These are phyloP conservation scores for Melipona quadrifasciata DNA, from an alignment of 1,140 invertebrate species.

Conservation along the genomic window DNA sequence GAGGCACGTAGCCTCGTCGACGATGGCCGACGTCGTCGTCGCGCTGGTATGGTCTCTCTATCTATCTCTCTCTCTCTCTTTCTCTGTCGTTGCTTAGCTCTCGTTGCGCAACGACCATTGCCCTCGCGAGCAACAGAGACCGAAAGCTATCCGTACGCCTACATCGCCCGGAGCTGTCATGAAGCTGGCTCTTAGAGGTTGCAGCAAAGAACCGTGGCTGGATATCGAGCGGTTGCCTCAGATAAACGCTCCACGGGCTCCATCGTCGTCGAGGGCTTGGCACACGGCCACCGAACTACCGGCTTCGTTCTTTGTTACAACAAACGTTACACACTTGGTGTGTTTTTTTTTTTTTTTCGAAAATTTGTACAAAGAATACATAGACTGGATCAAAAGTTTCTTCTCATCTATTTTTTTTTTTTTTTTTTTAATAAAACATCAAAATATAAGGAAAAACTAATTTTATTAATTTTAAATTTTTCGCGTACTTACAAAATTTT, in stretches of 20 bases:
- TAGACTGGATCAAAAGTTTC: too few species aligned
- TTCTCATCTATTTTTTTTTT: too few species aligned
- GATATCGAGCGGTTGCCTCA: slow-evolving; percentile 51
- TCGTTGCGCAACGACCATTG: slow-evolving; percentile 56
- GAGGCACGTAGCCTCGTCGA: slow-evolving; percentile 4
- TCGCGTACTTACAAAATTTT: too few species aligned
- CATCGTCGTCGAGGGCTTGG: slow-evolving; percentile 60
- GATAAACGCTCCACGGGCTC: slow-evolving; percentile 9
- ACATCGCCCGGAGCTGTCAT: slow-evolving; percentile 61
- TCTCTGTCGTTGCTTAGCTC: neutral
- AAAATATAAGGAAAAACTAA: too few species aligned
- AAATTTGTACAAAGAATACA: too few species aligned
- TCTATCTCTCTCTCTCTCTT: neutral
- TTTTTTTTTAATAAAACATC: too few species aligned
- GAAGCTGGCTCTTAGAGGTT: slow-evolving; percentile 29
- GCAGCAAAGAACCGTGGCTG: slow-evolving; percentile 29
- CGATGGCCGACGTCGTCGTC: slow-evolving; percentile 21
- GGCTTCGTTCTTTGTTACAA: neutral
- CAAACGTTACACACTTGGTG: too few species aligned
- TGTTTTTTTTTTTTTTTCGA: neutral
- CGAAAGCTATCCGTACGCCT: slow-evolving; percentile 57
- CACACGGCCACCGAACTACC: slow-evolving; percentile 50
- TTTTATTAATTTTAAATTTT: too few species aligned
- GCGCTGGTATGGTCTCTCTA: neutral
- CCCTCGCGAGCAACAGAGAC: neutral